Evolutionary conservation across 2,113 vertebrate genomes (phyloP).

Genomic region (Cygnus buccinator): DNA sequence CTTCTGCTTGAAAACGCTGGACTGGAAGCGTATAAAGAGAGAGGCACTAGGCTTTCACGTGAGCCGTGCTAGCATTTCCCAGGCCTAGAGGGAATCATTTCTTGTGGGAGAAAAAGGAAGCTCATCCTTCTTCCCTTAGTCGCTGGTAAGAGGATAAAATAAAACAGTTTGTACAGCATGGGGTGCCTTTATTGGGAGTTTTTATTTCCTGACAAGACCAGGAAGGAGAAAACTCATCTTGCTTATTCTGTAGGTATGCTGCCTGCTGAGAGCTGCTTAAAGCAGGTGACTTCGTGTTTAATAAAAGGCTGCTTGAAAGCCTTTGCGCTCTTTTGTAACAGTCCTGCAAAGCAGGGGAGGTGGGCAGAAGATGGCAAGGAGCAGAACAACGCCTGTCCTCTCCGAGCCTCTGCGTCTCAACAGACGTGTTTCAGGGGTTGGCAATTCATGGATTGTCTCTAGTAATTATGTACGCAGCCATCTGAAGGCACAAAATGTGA

Average conservation of each 20-base stretch:
- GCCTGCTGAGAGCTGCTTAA: neutral
- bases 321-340: neutral
- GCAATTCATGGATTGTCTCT: neutral
- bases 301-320: too few relatives aligned
- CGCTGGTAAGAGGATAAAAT: neutral
- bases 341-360: neutral
- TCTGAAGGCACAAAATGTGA: neutral
- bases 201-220: neutral
- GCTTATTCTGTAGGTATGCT: neutral
- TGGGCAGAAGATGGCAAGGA: neutral
- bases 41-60: neutral
- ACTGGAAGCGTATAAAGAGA: neutral
- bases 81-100: neutral
- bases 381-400: neutral
- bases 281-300: neutral
- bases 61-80: neutral
- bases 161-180: neutral
- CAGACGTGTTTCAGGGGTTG: neutral
- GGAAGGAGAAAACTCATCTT: neutral
- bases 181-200: neutral
- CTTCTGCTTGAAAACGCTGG: neutral
- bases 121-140: neutral
- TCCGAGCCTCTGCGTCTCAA: neutral
- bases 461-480: constrained; percentile 8
- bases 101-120: fast-evolving